Evolutionary conservation across 2,113 vertebrate species (phyloP), one percentile per base, ranked within the genome.

Genomic region (Physeter macrocephalus): DNA sequence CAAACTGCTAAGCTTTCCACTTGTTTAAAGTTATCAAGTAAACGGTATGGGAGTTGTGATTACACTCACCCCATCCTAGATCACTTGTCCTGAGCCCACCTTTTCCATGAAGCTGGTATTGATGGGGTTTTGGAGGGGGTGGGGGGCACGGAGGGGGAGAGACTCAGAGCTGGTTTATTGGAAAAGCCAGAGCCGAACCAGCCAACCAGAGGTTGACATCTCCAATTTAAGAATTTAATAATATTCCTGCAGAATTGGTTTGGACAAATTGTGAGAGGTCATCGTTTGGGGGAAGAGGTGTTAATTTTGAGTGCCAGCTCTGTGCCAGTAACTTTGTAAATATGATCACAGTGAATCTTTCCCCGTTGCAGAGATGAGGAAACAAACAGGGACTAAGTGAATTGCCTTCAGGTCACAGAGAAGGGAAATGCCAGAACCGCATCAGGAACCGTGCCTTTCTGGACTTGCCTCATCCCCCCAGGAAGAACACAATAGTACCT

Each of bases 61-160:
- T 7, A 20, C 7, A 66, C 52, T 41, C 29, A 85, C 4, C 13
- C 10, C 10, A 4, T 13, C 11, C 29, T 27, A 21, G 62, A 7
- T n/a, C 20, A 1, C 20, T 49, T 11, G 67, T 21, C 62, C 41
- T 21, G 88, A 77, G 20, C 3, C 78, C 66, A 17, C 54, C 36
- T 64, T 18, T 27, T 18, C 41, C 14, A 0, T 27, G 85, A 90
- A n/a, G 25, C 54, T 49, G 8, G 41, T 72, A 23, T 52, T 8
- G 20, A 25, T 61, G 18, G 25, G 41, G 31, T 3, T 21, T 8
- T 9, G 3, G 20, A 27, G 1, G 14, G 9, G 18, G 3, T 20
- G 0, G 27, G 36, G 27, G n/a, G 10, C 2, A 2, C 0, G 18
- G 25, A 27, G 15, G 13, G 21, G 20, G 62, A 41, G 64, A 77